A percentile compares a stretch with the other conserved stretches of the same genome.
Conservation (phyloP, 1,140 invertebrate genomes). For the Rhagoletis zephyria region DNA sequence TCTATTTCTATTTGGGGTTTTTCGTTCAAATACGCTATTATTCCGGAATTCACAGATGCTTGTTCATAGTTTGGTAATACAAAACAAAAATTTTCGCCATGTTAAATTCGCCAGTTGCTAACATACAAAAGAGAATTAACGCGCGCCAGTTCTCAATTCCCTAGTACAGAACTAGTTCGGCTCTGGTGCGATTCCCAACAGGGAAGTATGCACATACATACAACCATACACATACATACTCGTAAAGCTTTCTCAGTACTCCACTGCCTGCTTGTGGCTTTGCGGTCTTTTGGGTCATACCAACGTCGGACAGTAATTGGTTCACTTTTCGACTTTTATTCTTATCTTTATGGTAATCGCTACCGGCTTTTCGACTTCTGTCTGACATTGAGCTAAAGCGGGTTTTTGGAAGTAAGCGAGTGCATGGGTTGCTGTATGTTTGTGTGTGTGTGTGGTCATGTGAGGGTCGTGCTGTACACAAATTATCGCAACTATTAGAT, state of each 20-base stretch:
- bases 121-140: too few species aligned
- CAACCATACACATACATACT: not conserved
- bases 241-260: not conserved
- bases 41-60: too few species aligned
- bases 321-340: slow-evolving; percentile 48
- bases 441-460: not conserved
- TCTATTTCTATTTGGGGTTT: too few species aligned
- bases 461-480: slow-evolving; percentile 36
- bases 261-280: slow-evolving; percentile 18
- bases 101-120: too few species aligned
- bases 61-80: too few species aligned
- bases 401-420: not conserved
- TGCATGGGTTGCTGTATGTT: not conserved
- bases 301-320: slow-evolving; percentile 39
- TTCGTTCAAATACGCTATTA: too few species aligned
- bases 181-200: too few species aligned
- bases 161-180: too few species aligned
- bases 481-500: not conserved
- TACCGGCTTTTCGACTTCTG: slow-evolving; percentile 36
- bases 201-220: too few species aligned
- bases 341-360: slow-evolving; percentile 52
- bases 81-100: too few species aligned
- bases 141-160: too few species aligned
- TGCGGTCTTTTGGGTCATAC: slow-evolving; percentile 33
- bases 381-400: slow-evolving; percentile 22